phyloP scores from a whole-genome alignment of 2,113 vertebrate species.

The Pavo muticus region DNA sequence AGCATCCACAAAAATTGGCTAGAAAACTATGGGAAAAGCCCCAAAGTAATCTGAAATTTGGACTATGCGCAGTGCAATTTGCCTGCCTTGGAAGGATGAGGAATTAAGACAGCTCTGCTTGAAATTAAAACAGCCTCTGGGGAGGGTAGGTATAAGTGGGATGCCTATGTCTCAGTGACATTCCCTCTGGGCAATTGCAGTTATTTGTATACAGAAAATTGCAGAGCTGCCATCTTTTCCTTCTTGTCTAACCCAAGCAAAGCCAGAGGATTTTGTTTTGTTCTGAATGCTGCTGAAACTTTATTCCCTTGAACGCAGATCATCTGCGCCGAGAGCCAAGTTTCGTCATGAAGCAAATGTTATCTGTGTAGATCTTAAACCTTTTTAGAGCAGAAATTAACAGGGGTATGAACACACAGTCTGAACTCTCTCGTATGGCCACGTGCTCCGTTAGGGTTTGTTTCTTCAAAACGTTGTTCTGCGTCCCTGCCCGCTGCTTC shows the following conservation, averaged over 20 bases:
- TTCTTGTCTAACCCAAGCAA: rapidly evolving
- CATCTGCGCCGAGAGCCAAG: conserved; percentile 8
- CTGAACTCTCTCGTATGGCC: conserved; percentile 17
- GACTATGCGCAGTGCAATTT: conserved; percentile 15
- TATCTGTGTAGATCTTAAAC: conserved; percentile 59
- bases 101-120: conserved; percentile 3
- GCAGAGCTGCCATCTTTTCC: conserved; percentile 50
- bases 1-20: background rate
- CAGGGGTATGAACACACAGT: background rate
- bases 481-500: background rate
- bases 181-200: conserved; percentile 33
- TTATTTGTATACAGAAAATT: conserved; percentile 51
- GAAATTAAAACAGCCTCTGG: conserved; percentile 45
- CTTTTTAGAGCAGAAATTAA: conserved; percentile 34
- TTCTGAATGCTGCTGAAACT: conserved; percentile 22
- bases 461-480: background rate
- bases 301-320: conserved; percentile 2
- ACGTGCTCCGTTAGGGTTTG: background rate
- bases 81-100: conserved; percentile 31
- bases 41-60: conserved; percentile 34
- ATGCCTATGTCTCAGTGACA: conserved; percentile 21
- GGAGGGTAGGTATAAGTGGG: conserved; percentile 13
- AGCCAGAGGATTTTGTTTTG: conserved; percentile 34
- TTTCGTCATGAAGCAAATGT: conserved; percentile 6
- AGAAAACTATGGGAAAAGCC: conserved; percentile 19